Conservation (phyloP, 2,888 invertebrate genomes). For the Leptopilina drosophilae region DNA sequence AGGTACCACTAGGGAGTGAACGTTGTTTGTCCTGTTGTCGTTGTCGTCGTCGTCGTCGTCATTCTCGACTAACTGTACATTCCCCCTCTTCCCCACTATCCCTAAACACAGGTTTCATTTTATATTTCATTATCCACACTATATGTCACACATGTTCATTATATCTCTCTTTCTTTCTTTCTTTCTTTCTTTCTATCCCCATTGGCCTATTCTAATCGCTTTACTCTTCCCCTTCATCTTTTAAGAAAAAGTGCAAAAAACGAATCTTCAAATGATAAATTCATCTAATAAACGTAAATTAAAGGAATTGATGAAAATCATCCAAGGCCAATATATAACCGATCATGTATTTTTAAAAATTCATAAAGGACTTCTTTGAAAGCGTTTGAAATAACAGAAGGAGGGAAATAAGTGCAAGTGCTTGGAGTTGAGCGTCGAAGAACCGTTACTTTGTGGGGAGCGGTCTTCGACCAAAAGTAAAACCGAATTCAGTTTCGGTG, state of each 20-base stretch:
- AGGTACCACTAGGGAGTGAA: slow-evolving; percentile 52
- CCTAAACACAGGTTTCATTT: slow-evolving; percentile 49
- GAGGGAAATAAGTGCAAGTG: slow-evolving; percentile 60
- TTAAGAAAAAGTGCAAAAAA: no score
- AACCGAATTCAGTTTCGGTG: slow-evolving; percentile 75
- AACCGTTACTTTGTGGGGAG: slow-evolving; percentile 62
- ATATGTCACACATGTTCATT: background rate
- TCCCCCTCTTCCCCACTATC: slow-evolving; percentile 44
- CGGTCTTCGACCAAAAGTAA: slow-evolving; percentile 66
- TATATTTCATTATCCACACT: slow-evolving; percentile 31
- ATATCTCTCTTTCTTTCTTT: background rate
- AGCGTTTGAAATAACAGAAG: slow-evolving; percentile 46
- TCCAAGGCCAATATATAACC: no score
- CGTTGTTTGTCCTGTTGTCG: slow-evolving; percentile 37
- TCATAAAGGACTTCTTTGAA: no score
- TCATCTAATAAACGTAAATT: no score
- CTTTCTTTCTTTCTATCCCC: no score
- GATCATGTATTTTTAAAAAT: no score
- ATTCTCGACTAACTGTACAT: slow-evolving; percentile 73
- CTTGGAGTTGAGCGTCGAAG: slow-evolving; percentile 61
- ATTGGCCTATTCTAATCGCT: no score
- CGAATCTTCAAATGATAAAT: no score
- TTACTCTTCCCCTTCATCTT: no score
- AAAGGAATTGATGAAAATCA: no score
- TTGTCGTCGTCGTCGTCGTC: slow-evolving; percentile 71